A percentile compares a stretch with the other conserved stretches of the same genome.
phyloP scores from a whole-genome alignment of 2,797 vertebrate species.

The Lacerta agilis region DNA sequence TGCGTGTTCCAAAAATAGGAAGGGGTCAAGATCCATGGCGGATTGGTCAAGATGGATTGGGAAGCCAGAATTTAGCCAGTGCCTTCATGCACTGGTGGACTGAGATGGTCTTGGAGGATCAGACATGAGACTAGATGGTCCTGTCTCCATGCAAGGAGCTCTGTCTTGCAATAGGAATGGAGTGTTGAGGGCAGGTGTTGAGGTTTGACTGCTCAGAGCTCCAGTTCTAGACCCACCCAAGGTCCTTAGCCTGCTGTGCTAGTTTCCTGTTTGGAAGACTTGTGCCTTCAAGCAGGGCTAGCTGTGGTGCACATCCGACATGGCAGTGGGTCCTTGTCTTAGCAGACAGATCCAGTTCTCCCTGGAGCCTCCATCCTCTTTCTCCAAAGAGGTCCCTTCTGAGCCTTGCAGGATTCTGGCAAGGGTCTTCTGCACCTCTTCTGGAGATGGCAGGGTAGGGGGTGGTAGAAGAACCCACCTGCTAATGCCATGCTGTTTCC shows the following conservation, averaged over 20 bases:
- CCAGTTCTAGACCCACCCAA: no score
- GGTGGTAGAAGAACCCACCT: neutral
- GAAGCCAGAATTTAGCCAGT: neutral
- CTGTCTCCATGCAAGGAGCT: neutral
- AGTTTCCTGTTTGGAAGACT: neutral
- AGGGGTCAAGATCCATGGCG: neutral
- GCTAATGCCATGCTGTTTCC: neutral
- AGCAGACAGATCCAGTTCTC: no score
- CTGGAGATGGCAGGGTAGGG: no score
- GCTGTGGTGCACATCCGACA: neutral
- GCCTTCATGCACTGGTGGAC: neutral
- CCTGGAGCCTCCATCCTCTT: no score
- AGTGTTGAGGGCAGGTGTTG: no score
- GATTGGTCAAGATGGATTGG: neutral
- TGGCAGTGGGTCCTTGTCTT: no score
- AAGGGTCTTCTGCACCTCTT: neutral
- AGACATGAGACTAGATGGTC: neutral
- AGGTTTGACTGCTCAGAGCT: no score
- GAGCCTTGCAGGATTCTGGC: no score
- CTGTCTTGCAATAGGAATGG: neutral
- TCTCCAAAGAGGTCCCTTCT: no score
- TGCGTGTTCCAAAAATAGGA: neutral
- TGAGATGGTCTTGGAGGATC: no score
- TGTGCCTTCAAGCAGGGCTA: neutral
- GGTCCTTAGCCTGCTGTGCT: no score